A percentile compares a stretch with the other conserved stretches of the same genome.
Evolutionary conservation across 2,888 invertebrate genomes (phyloP).

Genomic region (Acleris cristana): DNA sequence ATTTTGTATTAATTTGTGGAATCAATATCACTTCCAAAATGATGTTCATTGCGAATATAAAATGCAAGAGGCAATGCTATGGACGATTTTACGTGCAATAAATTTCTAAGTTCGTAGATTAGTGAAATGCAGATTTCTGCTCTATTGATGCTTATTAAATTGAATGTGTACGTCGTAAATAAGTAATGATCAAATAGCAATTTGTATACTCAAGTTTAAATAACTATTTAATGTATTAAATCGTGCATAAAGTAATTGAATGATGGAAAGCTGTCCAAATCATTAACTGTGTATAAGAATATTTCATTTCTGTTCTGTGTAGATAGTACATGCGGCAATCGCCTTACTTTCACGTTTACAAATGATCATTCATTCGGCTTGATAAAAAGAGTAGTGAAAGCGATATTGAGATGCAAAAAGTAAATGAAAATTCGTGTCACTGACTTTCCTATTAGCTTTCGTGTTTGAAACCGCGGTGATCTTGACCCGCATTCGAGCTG

Average conservation of each 20-base stretch:
- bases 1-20: no score
- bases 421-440: slow-evolving; percentile 80
- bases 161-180: slow-evolving; percentile 41
- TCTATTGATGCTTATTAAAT: slow-evolving; percentile 49
- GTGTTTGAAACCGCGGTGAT: slow-evolving; percentile 56
- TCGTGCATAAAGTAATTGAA: slow-evolving; percentile 55
- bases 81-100: slow-evolving; percentile 51
- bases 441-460: slow-evolving; percentile 74
- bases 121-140: slow-evolving; percentile 48
- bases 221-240: slow-evolving; percentile 52
- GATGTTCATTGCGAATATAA: no score
- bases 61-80: background rate
- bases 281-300: slow-evolving; percentile 60
- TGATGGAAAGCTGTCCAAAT: slow-evolving; percentile 60
- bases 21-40: no score
- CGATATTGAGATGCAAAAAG: slow-evolving; percentile 78
- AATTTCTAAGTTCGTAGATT: slow-evolving; percentile 49
- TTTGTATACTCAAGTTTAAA: slow-evolving; percentile 53
- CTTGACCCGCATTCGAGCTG: slow-evolving; percentile 62
- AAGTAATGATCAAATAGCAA: slow-evolving; percentile 33
- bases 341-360: slow-evolving; percentile 78
- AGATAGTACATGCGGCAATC: slow-evolving; percentile 47
- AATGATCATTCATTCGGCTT: slow-evolving; percentile 72
- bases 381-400: slow-evolving; percentile 80
- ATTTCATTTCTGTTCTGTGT: slow-evolving; percentile 29